These are phyloP conservation scores for Sebastes paucispinis DNA, from an alignment of 2,797 vertebrate genomes.

Conservation along the genomic window DNA sequence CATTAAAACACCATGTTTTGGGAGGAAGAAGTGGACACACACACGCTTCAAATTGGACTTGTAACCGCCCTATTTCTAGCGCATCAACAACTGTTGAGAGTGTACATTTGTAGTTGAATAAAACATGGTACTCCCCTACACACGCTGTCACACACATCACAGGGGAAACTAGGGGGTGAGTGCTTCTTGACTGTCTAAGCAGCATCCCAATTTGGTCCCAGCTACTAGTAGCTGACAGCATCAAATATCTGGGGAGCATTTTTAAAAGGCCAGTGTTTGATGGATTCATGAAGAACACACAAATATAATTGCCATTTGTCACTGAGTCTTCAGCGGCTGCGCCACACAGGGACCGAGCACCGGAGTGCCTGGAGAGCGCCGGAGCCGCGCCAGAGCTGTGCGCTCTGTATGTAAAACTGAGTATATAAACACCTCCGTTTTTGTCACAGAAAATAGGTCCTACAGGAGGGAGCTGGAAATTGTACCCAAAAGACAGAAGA, in stretches of 20 bases:
- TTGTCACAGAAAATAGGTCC: conserved; percentile 84
- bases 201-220: conserved; percentile 88
- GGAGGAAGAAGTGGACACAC: conserved; percentile 24
- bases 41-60: conserved; percentile 80
- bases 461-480: conserved; percentile 81
- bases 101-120: conserved; percentile 89
- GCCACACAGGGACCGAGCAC: conserved; percentile 78
- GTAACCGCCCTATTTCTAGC: conserved; percentile 81
- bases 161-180: conserved; percentile 83
- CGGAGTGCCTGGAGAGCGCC: conserved; percentile 70
- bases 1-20: conserved; percentile 72
- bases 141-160: conserved; percentile 89
- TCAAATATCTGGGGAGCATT: conserved; percentile 88
- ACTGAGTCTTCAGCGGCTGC: conserved; percentile 79
- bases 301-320: conserved; percentile 92
- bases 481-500: conserved; percentile 81
- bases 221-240: conserved; percentile 84
- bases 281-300: conserved; percentile 90
- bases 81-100: conserved; percentile 87
- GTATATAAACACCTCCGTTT: conserved; percentile 79
- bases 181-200: conserved; percentile 85
- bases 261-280: conserved; percentile 91
- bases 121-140: conserved; percentile 87
- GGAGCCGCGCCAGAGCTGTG: conserved; percentile 49
- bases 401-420: conserved; percentile 83